Percentiles rank a stretch among this genome's conserved stretches.
phyloP scores from a whole-genome alignment of 2,888 invertebrate species.

The Cheilosia pagana region DNA sequence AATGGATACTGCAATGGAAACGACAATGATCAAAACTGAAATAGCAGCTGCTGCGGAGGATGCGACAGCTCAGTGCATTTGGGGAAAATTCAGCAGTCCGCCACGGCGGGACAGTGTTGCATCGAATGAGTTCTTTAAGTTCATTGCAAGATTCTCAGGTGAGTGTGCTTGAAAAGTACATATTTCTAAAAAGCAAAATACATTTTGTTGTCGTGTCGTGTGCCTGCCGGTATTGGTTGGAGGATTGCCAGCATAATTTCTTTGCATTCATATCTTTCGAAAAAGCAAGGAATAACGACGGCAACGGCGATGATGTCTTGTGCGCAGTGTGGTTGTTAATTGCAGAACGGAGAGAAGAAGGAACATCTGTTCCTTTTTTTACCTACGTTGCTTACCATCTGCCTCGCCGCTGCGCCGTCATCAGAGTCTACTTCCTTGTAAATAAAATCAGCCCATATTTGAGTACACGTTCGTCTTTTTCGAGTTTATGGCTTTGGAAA shows the following conservation, averaged over 20 bases:
- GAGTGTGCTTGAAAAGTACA: slow-evolving; percentile 37
- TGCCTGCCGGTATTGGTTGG: slow-evolving; percentile 7
- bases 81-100: slow-evolving; percentile 40
- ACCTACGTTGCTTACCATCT: slow-evolving; percentile 68
- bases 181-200: neutral
- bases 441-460: slow-evolving; percentile 31
- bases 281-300: neutral
- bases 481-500: slow-evolving; percentile 35
- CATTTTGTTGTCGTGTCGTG: neutral
- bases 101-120: slow-evolving; percentile 30
- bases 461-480: slow-evolving; percentile 18
- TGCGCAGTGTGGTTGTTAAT: slow-evolving; percentile 14
- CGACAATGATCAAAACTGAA: slow-evolving; percentile 51
- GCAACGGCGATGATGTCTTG: neutral
- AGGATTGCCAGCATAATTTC: slow-evolving; percentile 18
- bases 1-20: slow-evolving; percentile 61
- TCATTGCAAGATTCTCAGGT: slow-evolving; percentile 70
- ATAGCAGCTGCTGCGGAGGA: slow-evolving; percentile 51
- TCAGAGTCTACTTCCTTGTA: slow-evolving; percentile 51
- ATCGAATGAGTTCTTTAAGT: slow-evolving; percentile 64
- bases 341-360: slow-evolving; percentile 33
- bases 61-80: slow-evolving; percentile 59
- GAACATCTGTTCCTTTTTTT: slow-evolving; percentile 68
- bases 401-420: slow-evolving; percentile 18
- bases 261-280: slow-evolving; percentile 10